phyloP scores from a whole-genome alignment of 2,113 vertebrate genomes.

The Leptodactylus fuscus region DNA sequence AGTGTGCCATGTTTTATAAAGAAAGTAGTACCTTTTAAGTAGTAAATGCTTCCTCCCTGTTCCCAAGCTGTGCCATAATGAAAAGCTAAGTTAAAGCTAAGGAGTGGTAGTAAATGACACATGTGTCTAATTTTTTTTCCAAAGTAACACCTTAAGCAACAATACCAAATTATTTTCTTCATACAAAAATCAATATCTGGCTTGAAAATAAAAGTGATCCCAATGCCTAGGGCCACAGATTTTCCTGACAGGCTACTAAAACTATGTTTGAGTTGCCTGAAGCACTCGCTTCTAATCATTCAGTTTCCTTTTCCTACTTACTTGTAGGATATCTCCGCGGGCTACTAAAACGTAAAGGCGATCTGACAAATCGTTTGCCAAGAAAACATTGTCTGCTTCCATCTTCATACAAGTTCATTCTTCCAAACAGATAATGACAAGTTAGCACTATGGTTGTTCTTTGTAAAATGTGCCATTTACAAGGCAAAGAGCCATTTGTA shows the following conservation, averaged over 20 bases:
- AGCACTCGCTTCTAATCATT: slow-evolving; percentile 70
- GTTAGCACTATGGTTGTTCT: slow-evolving; percentile 53
- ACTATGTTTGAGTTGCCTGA: slow-evolving; percentile 70
- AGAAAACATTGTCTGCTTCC: slow-evolving; percentile 63
- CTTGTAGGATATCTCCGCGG: slow-evolving; percentile 69
- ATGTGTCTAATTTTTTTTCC: slow-evolving; percentile 48
- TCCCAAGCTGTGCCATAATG: slow-evolving; percentile 58
- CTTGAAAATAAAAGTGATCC: slow-evolving; percentile 74
- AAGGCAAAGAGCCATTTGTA: slow-evolving; percentile 55
- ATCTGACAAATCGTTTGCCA: slow-evolving; percentile 69
- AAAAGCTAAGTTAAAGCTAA: slow-evolving; percentile 68
- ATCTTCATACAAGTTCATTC: slow-evolving; percentile 60
- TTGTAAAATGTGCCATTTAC: slow-evolving; percentile 56
- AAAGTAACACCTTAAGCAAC: slow-evolving; percentile 75
- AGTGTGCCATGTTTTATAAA: slow-evolving; percentile 86
- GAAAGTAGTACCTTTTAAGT: slow-evolving; percentile 74
- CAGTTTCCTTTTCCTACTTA: slow-evolving; percentile 70
- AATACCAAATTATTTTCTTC: slow-evolving; percentile 79
- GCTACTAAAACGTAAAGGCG: slow-evolving; percentile 68
- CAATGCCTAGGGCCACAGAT: slow-evolving; percentile 73
- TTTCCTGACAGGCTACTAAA: slow-evolving; percentile 78
- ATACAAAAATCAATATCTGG: slow-evolving; percentile 77
- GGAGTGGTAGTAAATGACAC: slow-evolving; percentile 65
- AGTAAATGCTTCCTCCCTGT: slow-evolving; percentile 68
- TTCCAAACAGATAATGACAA: slow-evolving; percentile 40